Evolutionary conservation across 2,797 vertebrate genomes (phyloP).

Genomic region (Borostomias antarcticus): DNA sequence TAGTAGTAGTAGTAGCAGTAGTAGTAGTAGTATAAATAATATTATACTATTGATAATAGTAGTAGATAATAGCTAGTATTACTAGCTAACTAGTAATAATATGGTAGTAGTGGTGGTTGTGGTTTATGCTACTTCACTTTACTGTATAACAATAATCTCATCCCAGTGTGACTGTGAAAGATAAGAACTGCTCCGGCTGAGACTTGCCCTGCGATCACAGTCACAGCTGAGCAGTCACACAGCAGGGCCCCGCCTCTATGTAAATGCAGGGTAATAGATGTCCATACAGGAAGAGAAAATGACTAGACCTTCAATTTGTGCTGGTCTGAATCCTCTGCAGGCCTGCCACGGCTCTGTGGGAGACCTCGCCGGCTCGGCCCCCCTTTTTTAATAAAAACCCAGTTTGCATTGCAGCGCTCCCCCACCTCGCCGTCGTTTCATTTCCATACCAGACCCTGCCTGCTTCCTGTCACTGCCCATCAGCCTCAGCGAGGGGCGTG

Average conservation of each 20-base stretch:
- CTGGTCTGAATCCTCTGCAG: not conserved
- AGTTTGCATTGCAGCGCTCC: slow-evolving; percentile 5
- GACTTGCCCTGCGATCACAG: slow-evolving; percentile 4
- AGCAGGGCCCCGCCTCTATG: not conserved
- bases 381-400: slow-evolving; percentile 17
- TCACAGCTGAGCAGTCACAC: slow-evolving; percentile 16
- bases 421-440: slow-evolving; percentile 30
- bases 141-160: no score
- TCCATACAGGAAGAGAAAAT: slow-evolving; percentile 7
- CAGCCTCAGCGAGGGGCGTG: slow-evolving; percentile 37
- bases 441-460: slow-evolving; percentile 38
- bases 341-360: not conserved
- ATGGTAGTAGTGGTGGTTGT: slow-evolving; percentile 14
- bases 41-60: no score
- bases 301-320: not conserved
- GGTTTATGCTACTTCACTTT: slow-evolving; percentile 20
- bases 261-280: slow-evolving; percentile 13
- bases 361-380: not conserved
- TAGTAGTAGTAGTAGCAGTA: not conserved
- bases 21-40: no score
- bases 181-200: no score
- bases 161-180: no score
- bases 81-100: no score
- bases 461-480: slow-evolving; percentile 50
- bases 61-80: no score